These are phyloP conservation scores for Carollia perspicillata DNA, from an alignment of 2,113 vertebrate genomes.

Conservation along the genomic window DNA sequence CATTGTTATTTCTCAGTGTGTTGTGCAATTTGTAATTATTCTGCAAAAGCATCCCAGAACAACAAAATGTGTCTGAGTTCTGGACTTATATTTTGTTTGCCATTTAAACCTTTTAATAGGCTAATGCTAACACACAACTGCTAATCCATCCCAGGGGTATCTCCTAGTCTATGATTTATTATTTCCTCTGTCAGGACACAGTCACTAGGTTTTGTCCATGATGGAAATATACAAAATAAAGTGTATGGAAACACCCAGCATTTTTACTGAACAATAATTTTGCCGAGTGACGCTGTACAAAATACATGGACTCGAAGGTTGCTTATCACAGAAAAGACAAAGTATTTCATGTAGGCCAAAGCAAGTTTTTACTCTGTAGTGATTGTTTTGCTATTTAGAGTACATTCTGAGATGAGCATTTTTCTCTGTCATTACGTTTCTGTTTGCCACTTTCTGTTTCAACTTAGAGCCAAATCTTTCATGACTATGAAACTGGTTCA, in stretches of 20 bases:
- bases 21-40: not conserved
- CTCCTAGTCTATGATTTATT: not conserved
- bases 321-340: not conserved
- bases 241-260: not conserved
- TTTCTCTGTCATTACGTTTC: constrained; percentile 32
- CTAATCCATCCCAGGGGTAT: not conserved
- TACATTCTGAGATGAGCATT: not conserved
- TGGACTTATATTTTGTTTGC: not conserved
- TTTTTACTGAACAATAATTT: constrained; percentile 17
- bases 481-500: constrained; percentile 46
- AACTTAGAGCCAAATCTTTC: constrained; percentile 28
- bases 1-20: not conserved
- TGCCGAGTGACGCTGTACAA: not conserved
- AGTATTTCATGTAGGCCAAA: not conserved
- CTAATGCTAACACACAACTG: not conserved
- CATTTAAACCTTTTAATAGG: not conserved
- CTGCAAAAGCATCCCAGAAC: not conserved
- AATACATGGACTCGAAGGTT: not conserved
- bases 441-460: constrained; percentile 44
- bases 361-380: not conserved
- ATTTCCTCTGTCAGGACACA: not conserved
- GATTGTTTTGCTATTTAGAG: constrained; percentile 55
- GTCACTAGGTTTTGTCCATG: not conserved
- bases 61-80: not conserved
- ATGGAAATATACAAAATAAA: constrained; percentile 18